These are phyloP conservation scores for Hoplostethus atlanticus DNA, from an alignment of 2,797 vertebrate genomes.

Conservation along the genomic window DNA sequence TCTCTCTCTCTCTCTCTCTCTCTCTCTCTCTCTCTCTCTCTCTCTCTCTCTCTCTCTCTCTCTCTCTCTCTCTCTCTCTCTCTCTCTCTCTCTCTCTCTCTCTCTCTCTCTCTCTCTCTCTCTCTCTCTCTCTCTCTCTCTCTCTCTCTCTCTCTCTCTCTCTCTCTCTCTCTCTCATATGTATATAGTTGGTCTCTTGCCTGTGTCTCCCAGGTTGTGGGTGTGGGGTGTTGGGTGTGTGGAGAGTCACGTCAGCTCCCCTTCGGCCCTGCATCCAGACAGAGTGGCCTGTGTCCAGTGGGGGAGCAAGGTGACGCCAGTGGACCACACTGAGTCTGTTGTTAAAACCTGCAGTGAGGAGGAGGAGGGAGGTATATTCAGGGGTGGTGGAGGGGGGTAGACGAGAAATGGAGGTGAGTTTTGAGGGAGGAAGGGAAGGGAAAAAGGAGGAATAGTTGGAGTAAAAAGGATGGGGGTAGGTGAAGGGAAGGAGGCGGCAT, in stretches of 20 bases:
- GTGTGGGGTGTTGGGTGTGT: conserved; percentile 13
- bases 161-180: too few species aligned
- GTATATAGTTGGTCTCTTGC: conserved; percentile 6
- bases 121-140: not conserved
- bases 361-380: too few species aligned
- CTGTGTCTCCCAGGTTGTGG: conserved; percentile 24
- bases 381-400: not conserved
- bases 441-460: too few species aligned
- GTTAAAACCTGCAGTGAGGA: conserved; percentile 68
- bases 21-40: too few species aligned
- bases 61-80: too few species aligned
- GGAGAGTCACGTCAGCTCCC: conserved; percentile 16
- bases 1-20: too few species aligned
- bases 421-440: conserved; percentile 1
- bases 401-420: conserved; percentile 2
- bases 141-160: too few species aligned
- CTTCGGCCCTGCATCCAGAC: conserved; percentile 31
- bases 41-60: not conserved
- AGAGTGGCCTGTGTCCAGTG: conserved; percentile 57
- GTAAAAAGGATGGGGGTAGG: not conserved
- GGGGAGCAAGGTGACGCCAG: conserved; percentile 81
- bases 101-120: not conserved
- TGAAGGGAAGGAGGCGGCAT: too few species aligned
- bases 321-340: conserved; percentile 80
- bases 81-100: too few species aligned